Base-by-base conservation (phyloP, 2,797 vertebrate genomes). In the Tiaroga cobitis region DNA sequence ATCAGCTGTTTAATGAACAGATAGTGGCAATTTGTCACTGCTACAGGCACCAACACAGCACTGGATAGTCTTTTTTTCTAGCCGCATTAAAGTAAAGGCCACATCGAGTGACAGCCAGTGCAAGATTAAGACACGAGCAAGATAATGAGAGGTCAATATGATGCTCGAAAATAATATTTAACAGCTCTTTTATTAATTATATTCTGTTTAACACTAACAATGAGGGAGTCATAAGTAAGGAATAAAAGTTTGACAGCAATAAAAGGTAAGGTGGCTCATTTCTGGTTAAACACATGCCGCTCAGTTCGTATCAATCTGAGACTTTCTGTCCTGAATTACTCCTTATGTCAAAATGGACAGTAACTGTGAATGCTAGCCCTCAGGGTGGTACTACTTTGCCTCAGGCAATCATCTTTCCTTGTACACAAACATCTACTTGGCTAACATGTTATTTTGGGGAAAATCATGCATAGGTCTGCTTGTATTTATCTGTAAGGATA, bases 1-100 rank as follows among this genome's bases (percentile, higher is more conserved):
- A 89, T 89, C 89, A 83, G 90, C 87, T 83, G 87, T 89, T 80
- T 87, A 89, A 82, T 54, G 85, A 90, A 89, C 80, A 84, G 54
- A 88, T 80, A 75, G 56, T 56, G 39, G 86, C 68, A 86, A 85
- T 88, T 88, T 90, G 87, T 89, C 74, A 88, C 67, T 39, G 34
- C 68, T 75, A 54, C 56, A 78, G 80, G 34, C 29, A 26, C 72
- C 81, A 85, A 46, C 46, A 46, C 29, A 18, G 81, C 24, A 24
- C 29, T 18, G 9, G 56, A 74, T 49, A 19, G 70, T 61, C 34
- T 21, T 68, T 39, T 39, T 80, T 78, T 79, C 80, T 59, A 26
- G 65, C 81, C 34, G 49, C 59, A 83, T 87, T 85, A 85, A 85
- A 83, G 67, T 56, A 80, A 75, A 37, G 43, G 29, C 32, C 1